Conservation (phyloP, 1,140 invertebrate genomes). For the Eurytemora carolleeae region DNA sequence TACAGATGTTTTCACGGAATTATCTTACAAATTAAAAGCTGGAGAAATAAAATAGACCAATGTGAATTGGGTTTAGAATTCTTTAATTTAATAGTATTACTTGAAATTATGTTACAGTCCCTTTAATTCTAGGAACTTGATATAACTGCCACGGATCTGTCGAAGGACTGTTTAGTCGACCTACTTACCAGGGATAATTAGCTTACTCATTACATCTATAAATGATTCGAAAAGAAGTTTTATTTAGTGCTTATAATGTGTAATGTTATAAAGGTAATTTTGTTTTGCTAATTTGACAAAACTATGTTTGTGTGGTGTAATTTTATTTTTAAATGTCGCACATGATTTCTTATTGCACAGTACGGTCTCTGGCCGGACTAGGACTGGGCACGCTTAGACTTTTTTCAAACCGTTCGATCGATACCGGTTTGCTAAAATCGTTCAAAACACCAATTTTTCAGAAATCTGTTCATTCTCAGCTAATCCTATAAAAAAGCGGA, state of each 20-base stretch:
- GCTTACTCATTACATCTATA: constrained; percentile 27
- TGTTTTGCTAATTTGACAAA: background rate
- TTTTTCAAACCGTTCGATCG: too few relatives aligned
- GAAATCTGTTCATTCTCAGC: too few relatives aligned
- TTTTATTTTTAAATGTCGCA: background rate
- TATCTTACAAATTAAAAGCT: too few relatives aligned
- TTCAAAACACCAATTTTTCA: too few relatives aligned
- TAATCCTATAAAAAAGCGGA: too few relatives aligned
- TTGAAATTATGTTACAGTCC: background rate
- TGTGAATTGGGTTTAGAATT: too few relatives aligned
- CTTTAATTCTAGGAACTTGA: constrained; percentile 71
- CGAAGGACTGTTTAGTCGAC: constrained; percentile 75
- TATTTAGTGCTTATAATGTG: background rate
- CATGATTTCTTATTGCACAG: too few relatives aligned
- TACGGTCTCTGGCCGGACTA: too few relatives aligned
- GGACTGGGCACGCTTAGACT: too few relatives aligned
- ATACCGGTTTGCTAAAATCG: too few relatives aligned
- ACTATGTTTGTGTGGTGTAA: background rate
- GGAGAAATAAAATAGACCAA: too few relatives aligned
- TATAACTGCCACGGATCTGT: constrained; percentile 86
- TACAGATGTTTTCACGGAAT: too few relatives aligned
- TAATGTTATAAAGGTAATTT: background rate
- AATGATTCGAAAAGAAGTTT: constrained; percentile 4
- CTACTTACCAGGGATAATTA: constrained; percentile 69
- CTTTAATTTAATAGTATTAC: background rate